A percentile compares a stretch with the other conserved stretches of the same genome.
Conservation (phyloP, 2,797 vertebrate species). For the Yasuhikotakia modesta region DNA sequence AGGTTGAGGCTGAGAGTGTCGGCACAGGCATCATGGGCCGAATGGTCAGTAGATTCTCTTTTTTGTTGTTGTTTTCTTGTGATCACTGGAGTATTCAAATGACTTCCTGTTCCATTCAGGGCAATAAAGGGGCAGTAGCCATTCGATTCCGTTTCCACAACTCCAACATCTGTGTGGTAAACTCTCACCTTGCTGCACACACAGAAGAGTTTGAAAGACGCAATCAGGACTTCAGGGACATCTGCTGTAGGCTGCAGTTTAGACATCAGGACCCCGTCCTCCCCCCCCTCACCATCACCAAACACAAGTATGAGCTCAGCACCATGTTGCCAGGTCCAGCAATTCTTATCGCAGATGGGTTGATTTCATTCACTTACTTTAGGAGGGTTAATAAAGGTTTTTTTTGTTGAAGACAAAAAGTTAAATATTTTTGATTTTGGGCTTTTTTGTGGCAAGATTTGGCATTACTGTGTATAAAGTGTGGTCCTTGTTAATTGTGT, state of each 20-base stretch:
- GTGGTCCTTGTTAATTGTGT: no score
- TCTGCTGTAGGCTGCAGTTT: constrained; percentile 91
- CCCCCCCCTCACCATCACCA: constrained; percentile 85
- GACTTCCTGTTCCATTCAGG: constrained; percentile 71
- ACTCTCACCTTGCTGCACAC: constrained; percentile 93
- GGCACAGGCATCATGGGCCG: constrained; percentile 98
- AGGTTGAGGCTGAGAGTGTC: constrained; percentile 89
- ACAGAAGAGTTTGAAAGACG: constrained; percentile 89
- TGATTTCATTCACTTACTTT: no score
- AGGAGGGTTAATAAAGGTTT: no score
- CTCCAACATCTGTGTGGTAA: constrained; percentile 92
- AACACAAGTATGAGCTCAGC: constrained; percentile 81
- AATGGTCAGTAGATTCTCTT: constrained; percentile 82
- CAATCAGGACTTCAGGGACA: constrained; percentile 96
- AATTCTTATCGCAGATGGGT: no score
- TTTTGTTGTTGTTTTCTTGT: not conserved
- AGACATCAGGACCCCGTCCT: constrained; percentile 77
- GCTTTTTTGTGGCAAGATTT: no score
- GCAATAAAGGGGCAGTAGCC: constrained; percentile 95
- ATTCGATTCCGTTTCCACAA: constrained; percentile 93
- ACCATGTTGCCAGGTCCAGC: no score
- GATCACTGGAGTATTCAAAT: not conserved
- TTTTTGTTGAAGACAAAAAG: no score
- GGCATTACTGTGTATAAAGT: no score
- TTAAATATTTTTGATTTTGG: no score